A percentile compares a stretch with the other conserved stretches of the same genome.
phyloP scores from a whole-genome alignment of 2,797 vertebrate species.

The Furcifer pardalis region DNA sequence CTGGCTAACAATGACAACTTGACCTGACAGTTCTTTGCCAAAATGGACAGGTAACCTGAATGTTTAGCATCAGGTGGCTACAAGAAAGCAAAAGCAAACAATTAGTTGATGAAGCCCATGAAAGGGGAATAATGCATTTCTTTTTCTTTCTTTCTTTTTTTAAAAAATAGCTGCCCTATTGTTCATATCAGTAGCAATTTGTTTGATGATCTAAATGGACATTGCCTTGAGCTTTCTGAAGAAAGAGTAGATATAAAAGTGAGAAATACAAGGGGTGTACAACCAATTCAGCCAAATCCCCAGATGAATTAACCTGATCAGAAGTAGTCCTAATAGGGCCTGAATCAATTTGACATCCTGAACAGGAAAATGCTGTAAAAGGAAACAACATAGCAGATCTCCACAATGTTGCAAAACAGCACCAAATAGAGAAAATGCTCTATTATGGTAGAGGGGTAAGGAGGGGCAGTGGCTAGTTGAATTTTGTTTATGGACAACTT shows the following conservation, averaged over 20 bases:
- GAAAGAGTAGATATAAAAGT: background rate
- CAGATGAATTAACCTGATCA: background rate
- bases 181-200: background rate
- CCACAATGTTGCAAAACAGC: too few species aligned
- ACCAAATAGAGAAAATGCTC: too few species aligned
- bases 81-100: background rate
- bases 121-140: too few species aligned
- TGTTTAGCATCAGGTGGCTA: slow-evolving; percentile 1
- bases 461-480: too few species aligned
- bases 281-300: too few species aligned
- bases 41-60: slow-evolving; percentile 16
- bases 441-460: too few species aligned
- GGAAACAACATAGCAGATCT: too few species aligned
- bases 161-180: background rate
- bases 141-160: background rate
- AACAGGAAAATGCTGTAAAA: too few species aligned
- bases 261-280: background rate
- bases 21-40: slow-evolving; percentile 14
- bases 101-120: background rate
- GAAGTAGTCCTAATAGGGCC: too few species aligned
- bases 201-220: background rate
- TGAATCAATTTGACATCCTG: too few species aligned
- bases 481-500: too few species aligned
- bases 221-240: background rate
- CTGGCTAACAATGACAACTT: slow-evolving; percentile 5